Evolutionary conservation across 2,797 vertebrate genomes (phyloP).

Genomic region (Anguilla marmorata): DNA sequence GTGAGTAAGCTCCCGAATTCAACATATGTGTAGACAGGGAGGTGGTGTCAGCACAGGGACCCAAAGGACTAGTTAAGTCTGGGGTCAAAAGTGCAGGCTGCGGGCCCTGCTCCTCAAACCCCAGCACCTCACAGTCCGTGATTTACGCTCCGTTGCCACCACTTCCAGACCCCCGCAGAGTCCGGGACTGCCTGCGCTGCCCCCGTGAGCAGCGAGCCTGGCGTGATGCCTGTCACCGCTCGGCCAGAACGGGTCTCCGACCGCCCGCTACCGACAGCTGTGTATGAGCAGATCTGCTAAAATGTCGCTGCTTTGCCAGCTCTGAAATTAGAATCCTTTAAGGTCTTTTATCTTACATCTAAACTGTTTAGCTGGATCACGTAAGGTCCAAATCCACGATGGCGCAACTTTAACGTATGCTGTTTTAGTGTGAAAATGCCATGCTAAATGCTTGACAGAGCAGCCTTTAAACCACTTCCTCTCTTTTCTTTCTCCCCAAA

Average conservation of each 20-base stretch:
- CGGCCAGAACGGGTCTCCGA: not conserved
- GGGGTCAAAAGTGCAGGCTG: constrained; percentile 16
- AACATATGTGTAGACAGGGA: not conserved
- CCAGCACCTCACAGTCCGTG: not conserved
- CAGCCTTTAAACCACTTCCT: not conserved
- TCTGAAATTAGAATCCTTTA: not conserved
- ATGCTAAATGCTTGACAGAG: not conserved
- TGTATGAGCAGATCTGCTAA: constrained; percentile 1
- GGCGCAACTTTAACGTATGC: not conserved
- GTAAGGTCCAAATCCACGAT: not conserved
- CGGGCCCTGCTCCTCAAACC: not conserved
- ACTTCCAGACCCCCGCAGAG: not conserved
- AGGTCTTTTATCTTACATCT: not conserved
- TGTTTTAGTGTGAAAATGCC: not conserved
- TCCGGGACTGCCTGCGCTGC: not conserved
- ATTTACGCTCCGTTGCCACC: not conserved
- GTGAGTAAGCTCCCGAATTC: not conserved
- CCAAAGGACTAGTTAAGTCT: not conserved
- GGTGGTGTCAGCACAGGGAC: constrained; percentile 11
- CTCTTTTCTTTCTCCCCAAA: not conserved
- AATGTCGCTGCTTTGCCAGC: not conserved
- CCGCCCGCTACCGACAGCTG: not conserved
- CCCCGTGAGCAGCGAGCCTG: not conserved
- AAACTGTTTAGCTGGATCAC: not conserved
- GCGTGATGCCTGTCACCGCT: not conserved